These are phyloP conservation scores for Cossypha heuglini DNA, from an alignment of 2,797 vertebrate genomes.

Conservation along the genomic window DNA sequence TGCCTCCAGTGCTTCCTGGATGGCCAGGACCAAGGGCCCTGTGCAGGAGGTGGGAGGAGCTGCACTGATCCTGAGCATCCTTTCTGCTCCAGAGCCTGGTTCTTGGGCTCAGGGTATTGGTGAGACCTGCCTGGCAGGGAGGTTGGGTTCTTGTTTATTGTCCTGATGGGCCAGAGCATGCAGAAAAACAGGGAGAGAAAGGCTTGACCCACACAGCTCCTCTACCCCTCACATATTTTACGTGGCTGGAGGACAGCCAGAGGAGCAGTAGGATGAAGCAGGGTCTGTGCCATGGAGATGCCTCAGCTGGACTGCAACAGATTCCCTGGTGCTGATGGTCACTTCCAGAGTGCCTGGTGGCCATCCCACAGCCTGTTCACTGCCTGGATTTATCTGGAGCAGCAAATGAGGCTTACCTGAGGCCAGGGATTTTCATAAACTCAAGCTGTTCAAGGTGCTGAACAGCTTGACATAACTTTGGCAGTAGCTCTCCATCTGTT, in stretches of 20 bases:
- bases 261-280: not conserved
- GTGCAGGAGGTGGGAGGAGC: not conserved
- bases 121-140: not conserved
- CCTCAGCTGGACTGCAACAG: not conserved
- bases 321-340: not conserved
- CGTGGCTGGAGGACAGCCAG: not conserved
- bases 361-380: not conserved
- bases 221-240: accelerated
- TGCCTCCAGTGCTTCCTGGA: not conserved
- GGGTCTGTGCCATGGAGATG: not conserved
- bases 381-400: not conserved
- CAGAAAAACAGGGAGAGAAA: not conserved
- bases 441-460: not conserved
- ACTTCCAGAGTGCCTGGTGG: not conserved
- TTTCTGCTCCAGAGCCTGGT: not conserved
- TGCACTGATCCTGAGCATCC: not conserved
- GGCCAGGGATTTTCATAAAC: not conserved
- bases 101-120: not conserved
- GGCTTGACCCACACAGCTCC: accelerated
- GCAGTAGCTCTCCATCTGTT: not conserved
- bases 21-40: not conserved
- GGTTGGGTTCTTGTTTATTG: not conserved
- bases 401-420: not conserved
- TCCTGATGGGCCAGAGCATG: accelerated
- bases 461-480: not conserved